These are phyloP conservation scores for Micrastur ruficollis DNA, from an alignment of 2,797 vertebrate genomes.

Conservation along the genomic window DNA sequence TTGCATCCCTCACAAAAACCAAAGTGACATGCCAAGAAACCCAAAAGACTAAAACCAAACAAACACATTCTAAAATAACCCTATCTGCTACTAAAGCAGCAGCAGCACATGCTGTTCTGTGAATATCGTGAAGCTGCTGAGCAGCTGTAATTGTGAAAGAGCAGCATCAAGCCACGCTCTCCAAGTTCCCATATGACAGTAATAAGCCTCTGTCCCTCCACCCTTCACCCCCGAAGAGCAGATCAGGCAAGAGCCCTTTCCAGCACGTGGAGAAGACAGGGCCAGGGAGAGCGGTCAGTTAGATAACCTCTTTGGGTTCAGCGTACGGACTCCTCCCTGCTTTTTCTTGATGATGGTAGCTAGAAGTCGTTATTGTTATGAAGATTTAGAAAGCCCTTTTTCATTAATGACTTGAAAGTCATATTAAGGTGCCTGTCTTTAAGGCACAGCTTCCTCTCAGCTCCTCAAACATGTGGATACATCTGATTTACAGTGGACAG, in stretches of 20 bases:
- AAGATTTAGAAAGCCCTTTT: not conserved
- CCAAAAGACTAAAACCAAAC: constrained; percentile 7
- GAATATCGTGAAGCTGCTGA: not conserved
- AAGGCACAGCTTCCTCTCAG: not conserved
- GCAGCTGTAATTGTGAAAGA: not conserved
- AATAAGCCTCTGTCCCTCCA: not conserved
- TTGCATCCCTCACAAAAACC: not conserved
- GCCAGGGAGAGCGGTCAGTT: not conserved
- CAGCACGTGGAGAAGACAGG: not conserved
- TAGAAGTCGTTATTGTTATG: not conserved
- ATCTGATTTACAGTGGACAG: not conserved
- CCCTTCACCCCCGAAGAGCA: not conserved
- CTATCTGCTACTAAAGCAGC: not conserved
- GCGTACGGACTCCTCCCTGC: no score
- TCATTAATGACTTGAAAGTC: not conserved
- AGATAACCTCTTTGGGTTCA: not conserved
- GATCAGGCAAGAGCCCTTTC: not conserved
- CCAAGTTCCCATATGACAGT: not conserved
- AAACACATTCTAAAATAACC: constrained; percentile 25
- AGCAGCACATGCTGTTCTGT: constrained; percentile 6
- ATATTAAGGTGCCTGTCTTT: not conserved
- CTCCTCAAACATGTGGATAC: not conserved
- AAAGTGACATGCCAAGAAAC: constrained; percentile 14
- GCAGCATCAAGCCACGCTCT: not conserved
- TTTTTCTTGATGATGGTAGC: not conserved